These are phyloP conservation scores for Drosophila aff. DNA, from an alignment of 1,140 invertebrate species.

Conservation along the genomic window DNA sequence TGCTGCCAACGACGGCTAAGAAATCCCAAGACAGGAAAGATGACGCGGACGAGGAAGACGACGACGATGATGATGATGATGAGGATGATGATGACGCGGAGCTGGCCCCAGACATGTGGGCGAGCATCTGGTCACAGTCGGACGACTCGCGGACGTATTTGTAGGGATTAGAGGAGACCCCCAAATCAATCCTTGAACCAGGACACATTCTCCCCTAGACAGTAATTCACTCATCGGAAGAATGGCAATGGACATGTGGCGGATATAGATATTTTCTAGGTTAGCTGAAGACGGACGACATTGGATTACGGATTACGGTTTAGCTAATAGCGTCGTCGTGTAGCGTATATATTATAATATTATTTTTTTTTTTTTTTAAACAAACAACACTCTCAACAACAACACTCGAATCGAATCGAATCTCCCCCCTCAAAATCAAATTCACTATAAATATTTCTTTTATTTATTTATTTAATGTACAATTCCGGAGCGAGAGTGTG, in stretches of 20 bases:
- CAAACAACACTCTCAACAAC: slow-evolving; percentile 56
- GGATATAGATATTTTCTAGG: slow-evolving; percentile 40
- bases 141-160: slow-evolving; percentile 44
- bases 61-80: background rate
- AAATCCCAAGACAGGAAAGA: background rate
- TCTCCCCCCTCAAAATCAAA: slow-evolving; percentile 33
- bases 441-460: slow-evolving; percentile 19
- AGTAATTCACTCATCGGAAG: slow-evolving; percentile 23
- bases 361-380: slow-evolving; percentile 35
- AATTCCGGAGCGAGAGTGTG: slow-evolving; percentile 19
- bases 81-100: slow-evolving; percentile 15
- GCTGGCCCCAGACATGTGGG: slow-evolving; percentile 15
- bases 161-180: slow-evolving; percentile 11
- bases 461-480: slow-evolving; percentile 24
- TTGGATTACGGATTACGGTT: slow-evolving; percentile 16
- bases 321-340: slow-evolving; percentile 33
- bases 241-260: background rate
- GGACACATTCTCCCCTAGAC: background rate
- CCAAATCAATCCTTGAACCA: background rate
- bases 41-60: background rate
- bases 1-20: background rate
- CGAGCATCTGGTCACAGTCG: slow-evolving; percentile 22
- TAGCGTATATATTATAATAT: slow-evolving; percentile 27
- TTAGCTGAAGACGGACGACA: slow-evolving; percentile 25
- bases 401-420: slow-evolving; percentile 59